Percentiles rank a stretch among this genome's conserved stretches.
Conservation (phyloP, 2,888 invertebrate genomes). For the Andrena fulva region DNA sequence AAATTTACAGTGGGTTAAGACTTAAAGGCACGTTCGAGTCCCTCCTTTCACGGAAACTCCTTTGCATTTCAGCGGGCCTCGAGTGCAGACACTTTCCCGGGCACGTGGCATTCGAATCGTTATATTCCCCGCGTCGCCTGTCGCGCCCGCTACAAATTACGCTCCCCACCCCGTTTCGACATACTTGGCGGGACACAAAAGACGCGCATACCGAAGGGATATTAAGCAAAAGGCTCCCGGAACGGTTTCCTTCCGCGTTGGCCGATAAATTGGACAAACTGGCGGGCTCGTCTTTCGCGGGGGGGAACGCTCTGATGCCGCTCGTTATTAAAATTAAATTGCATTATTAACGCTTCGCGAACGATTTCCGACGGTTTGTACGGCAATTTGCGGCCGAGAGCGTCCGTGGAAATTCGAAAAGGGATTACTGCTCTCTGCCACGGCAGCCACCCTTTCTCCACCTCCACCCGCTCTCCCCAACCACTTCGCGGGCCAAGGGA, state of each 20-base stretch:
- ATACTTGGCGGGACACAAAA: neutral
- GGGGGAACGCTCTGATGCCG: conserved; percentile 61
- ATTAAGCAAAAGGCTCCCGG: conserved; percentile 45
- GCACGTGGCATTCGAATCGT: too few species aligned
- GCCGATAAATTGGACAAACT: conserved; percentile 53
- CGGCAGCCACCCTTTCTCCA: conserved; percentile 34
- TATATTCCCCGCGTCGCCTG: too few species aligned
- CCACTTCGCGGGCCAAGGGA: conserved; percentile 74
- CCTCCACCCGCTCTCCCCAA: conserved; percentile 11
- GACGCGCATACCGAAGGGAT: neutral
- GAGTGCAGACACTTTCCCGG: too few species aligned
- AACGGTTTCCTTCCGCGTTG: conserved; percentile 38
- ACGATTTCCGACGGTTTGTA: conserved; percentile 77
- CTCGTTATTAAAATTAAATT: conserved; percentile 81
- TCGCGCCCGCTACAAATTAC: neutral
- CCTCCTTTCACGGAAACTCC: too few species aligned
- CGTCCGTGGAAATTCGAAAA: conserved; percentile 78
- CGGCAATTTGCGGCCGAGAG: conserved; percentile 76
- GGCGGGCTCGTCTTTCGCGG: conserved; percentile 63
- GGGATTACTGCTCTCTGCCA: conserved; percentile 73
- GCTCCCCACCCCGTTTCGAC: neutral
- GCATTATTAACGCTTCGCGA: conserved; percentile 80
- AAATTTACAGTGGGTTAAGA: conserved; percentile 8
- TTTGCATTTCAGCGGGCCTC: too few species aligned
- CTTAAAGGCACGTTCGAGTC: too few species aligned